A percentile compares a stretch with the other conserved stretches of the same genome.
These are phyloP conservation scores for Pollachius pollachius DNA, from an alignment of 2,113 vertebrate species.

Conservation along the genomic window DNA sequence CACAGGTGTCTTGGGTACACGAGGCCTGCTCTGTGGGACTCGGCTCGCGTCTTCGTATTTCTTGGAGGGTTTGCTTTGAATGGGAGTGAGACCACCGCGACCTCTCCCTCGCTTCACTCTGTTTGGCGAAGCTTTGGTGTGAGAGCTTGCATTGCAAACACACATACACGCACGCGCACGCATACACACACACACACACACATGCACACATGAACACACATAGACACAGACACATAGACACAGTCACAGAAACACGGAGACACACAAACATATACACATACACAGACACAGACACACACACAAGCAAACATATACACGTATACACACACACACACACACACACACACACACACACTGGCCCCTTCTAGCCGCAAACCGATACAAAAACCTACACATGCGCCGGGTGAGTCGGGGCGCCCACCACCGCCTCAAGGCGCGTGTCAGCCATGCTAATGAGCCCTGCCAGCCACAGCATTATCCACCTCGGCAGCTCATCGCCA, in stretches of 20 bases:
- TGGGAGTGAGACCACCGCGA: neutral
- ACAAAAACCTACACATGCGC: neutral
- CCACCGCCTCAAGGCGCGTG: constrained; percentile 49
- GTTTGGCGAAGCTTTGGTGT: constrained; percentile 44
- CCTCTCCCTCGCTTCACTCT: constrained; percentile 28
- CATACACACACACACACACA: constrained; percentile 7
- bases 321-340: constrained; percentile 1
- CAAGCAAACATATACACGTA: constrained; percentile 30
- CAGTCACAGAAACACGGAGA: too few species aligned
- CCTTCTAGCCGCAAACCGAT: neutral
- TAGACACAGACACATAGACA: too few species aligned
- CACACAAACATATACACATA: constrained; percentile 22
- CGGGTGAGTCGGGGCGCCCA: constrained; percentile 54
- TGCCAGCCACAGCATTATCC: constrained; percentile 49
- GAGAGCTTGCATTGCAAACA: constrained; percentile 43
- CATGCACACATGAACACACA: constrained; percentile 6
- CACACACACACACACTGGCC: constrained; percentile 12
- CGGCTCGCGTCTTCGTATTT: constrained; percentile 8
- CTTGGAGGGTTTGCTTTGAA: constrained; percentile 21
- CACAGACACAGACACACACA: constrained; percentile 18
- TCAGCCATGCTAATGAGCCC: constrained; percentile 73
- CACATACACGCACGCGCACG: neutral
- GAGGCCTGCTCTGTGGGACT: constrained; percentile 38
- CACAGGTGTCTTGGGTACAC: constrained; percentile 24
- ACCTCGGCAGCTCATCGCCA: constrained; percentile 56